phyloP scores from a whole-genome alignment of 2,113 vertebrate species.

The Sylvicapra grimmia region DNA sequence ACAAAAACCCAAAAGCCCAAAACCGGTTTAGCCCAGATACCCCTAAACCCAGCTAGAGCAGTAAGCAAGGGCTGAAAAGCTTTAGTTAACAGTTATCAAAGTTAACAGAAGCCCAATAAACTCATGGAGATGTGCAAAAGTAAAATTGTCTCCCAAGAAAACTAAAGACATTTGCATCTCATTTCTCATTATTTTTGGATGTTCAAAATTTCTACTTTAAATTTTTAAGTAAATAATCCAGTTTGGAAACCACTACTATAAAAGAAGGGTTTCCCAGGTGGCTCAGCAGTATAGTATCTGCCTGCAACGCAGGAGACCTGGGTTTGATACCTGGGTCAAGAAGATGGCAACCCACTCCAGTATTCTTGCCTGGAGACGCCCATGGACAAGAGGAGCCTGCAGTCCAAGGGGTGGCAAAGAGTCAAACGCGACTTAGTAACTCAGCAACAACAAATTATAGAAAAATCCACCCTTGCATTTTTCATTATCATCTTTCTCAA shows the following conservation, averaged over 20 bases:
- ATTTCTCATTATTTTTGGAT: background rate
- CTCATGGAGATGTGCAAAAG: background rate
- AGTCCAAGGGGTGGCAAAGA: background rate
- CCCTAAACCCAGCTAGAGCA: background rate
- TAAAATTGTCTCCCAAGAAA: background rate
- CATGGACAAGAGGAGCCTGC: background rate
- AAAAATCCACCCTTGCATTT: background rate
- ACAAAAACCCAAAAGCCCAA: background rate
- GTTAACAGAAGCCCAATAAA: background rate
- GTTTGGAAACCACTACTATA: background rate
- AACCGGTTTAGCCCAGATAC: background rate
- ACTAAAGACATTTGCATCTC: background rate
- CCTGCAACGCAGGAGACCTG: background rate
- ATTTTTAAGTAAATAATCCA: background rate
- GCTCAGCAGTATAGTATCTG: background rate
- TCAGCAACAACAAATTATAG: background rate
- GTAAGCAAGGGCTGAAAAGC: background rate
- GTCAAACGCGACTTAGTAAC: background rate
- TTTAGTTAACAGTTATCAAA: background rate
- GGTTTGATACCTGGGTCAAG: background rate
- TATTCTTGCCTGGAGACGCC: background rate
- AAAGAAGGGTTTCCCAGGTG: background rate
- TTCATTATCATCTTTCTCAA: background rate
- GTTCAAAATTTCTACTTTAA: background rate
- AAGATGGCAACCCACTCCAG: background rate